Evolutionary conservation across 1,140 invertebrate species (phyloP).

Genomic region (Oryctes rhinoceros): DNA sequence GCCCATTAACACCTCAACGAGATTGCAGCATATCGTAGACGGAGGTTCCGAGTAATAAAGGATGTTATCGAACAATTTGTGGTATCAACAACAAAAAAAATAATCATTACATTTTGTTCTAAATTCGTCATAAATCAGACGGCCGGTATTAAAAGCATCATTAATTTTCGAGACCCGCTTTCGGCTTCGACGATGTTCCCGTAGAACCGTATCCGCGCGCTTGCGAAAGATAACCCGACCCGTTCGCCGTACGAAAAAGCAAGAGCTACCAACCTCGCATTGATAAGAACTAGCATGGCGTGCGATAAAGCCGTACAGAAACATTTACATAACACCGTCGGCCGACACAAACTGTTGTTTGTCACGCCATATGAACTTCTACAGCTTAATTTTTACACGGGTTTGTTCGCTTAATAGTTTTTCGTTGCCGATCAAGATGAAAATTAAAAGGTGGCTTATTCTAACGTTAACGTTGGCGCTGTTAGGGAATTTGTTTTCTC

Average conservation of each 20-base stretch:
- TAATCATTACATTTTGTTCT: background rate
- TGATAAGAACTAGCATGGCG: constrained; percentile 1
- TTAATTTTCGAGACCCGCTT: background rate
- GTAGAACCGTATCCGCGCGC: background rate
- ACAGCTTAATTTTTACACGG: constrained; percentile 45
- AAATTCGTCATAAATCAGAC: background rate
- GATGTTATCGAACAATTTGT: constrained; percentile 2
- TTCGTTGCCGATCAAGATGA: constrained; percentile 31
- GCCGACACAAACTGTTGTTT: constrained; percentile 44
- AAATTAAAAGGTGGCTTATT: constrained; percentile 6
- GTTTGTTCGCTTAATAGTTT: constrained; percentile 42
- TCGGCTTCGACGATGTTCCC: background rate
- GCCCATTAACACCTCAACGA: too few relatives aligned
- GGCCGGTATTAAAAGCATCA: constrained; percentile 9
- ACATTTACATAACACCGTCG: constrained; percentile 20
- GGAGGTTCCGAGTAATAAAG: background rate
- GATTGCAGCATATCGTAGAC: too few relatives aligned
- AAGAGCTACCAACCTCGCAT: background rate
- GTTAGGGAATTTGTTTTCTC: background rate
- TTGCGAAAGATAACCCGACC: background rate
- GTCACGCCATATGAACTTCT: constrained; percentile 39
- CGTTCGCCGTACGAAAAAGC: background rate
- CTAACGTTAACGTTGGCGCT: background rate
- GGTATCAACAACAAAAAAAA: background rate
- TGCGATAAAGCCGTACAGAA: constrained; percentile 9